Base-by-base conservation (phyloP, 2,797 vertebrate species). In the Micrastur ruficollis region DNA sequence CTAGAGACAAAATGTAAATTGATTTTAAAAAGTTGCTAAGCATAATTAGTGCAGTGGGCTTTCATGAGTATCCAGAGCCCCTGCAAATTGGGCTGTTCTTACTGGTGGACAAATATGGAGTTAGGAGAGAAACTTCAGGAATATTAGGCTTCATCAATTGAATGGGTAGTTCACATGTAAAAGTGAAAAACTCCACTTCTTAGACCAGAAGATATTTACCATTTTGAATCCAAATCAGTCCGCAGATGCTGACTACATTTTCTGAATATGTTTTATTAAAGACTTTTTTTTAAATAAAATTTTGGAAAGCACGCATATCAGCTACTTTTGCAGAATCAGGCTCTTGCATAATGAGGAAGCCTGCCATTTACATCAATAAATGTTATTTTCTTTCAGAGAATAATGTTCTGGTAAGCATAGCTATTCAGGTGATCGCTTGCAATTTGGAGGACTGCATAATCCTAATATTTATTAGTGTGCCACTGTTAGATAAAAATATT, bases 381-480 rank as follows among this genome's bases (percentile, higher is more conserved):
- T 17, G 14, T 22, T 67, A 74, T 73, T 61, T 92, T 84, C 47
- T 84, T 92, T 67, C 20, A 36, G 19, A 85, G 19, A 44, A 8
- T 27, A 81, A 79, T 6, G 3, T 72, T 93, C 65, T 36, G 67
- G 23, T 67, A 90, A 87, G 6, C 38, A 76, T 17, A 93, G 44
- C 5, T 47, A 14, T 84, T 88, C 52, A 91, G 72, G 73, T 78
- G 85, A 72, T 85, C 27, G 73, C 44, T 36, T 83, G 62, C 49
- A 82, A 52, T 86, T 68, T 62, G 31, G 36, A 93, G 10, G 56
- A 50, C 36, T 50, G 47, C 55, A 49, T 89, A 95, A 95, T 79
- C 65, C 72, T 70, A 59, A 46, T 93, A 95, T 95, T 96, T 95
- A 94, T 73, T 83, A 80, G 4, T 49, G n/a, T 90, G n/a, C 31